Evolutionary conservation across 1,140 invertebrate species (phyloP).

Genomic region (Phenacoccus solenopsis): DNA sequence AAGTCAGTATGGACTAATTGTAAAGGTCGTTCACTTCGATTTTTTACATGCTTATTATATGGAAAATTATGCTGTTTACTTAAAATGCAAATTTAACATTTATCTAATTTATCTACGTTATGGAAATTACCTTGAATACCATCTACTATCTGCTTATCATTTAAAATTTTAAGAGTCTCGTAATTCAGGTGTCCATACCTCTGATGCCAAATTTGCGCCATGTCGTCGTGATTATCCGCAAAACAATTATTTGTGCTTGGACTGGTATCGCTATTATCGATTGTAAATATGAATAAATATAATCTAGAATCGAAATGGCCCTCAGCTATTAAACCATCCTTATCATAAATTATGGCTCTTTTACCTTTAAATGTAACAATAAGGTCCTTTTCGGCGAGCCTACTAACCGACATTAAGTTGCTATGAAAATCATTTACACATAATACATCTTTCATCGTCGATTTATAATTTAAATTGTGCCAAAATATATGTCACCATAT

Average conservation of each 20-base stretch:
- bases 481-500: no score
- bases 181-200: conserved; percentile 7
- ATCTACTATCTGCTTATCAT: neutral
- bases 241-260: no score
- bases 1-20: conserved; percentile 33
- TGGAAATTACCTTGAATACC: neutral
- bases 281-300: conserved; percentile 9
- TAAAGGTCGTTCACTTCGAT: conserved; percentile 19
- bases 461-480: neutral
- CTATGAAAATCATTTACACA: neutral
- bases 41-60: conserved; percentile 24
- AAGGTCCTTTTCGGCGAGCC: neutral
- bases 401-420: conserved; percentile 17
- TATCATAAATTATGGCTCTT: neutral
- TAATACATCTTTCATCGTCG: neutral
- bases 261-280: neutral
- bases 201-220: conserved; percentile 5
- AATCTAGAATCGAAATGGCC: neutral
- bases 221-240: neutral
- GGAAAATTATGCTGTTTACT: conserved; percentile 27
- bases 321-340: neutral
- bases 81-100: conserved; percentile 28
- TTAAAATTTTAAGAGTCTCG: neutral
- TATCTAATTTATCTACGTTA: no score
- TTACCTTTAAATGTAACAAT: neutral